phyloP scores from a whole-genome alignment of 2,797 vertebrate genomes.

The Phaenicophaeus curvirostris region DNA sequence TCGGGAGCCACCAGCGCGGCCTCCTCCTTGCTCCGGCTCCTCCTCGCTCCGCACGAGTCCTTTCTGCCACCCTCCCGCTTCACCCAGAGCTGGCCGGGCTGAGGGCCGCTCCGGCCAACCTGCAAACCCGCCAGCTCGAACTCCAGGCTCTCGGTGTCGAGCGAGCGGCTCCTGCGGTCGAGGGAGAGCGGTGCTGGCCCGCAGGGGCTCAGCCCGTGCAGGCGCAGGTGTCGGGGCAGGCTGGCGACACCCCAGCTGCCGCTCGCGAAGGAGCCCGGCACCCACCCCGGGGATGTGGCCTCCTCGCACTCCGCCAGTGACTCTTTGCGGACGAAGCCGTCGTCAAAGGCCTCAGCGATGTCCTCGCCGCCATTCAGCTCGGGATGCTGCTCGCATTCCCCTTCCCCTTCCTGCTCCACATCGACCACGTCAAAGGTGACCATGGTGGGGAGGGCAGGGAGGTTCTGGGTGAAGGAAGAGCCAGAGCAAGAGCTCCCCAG shows the following conservation, averaged over 20 bases:
- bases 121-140: conserved; percentile 79
- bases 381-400: conserved; percentile 90
- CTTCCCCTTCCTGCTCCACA: conserved; percentile 90
- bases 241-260: conserved; percentile 90
- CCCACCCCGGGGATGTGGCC: conserved; percentile 83
- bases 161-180: conserved; percentile 90
- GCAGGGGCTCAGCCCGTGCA: conserved; percentile 81
- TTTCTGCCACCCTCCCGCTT: conserved; percentile 56
- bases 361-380: conserved; percentile 90
- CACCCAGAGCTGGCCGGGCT: conserved; percentile 74
- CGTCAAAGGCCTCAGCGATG: conserved; percentile 87
- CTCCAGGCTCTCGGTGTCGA: conserved; percentile 91
- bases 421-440: conserved; percentile 97
- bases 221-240: conserved; percentile 90
- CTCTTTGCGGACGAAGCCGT: conserved; percentile 89
- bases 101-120: conserved; percentile 66
- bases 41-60: not conserved
- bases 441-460: conserved; percentile 92
- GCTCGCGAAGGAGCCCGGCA: conserved; percentile 82
- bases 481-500: conserved; percentile 83
- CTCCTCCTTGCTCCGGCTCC: conserved; percentile 45
- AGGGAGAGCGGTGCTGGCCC: conserved; percentile 82
- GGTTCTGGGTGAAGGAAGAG: conserved; percentile 88
- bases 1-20: not conserved
- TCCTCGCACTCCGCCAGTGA: conserved; percentile 89